Conservation (phyloP, 2,797 vertebrate species). For the Gallinago stenura region DNA sequence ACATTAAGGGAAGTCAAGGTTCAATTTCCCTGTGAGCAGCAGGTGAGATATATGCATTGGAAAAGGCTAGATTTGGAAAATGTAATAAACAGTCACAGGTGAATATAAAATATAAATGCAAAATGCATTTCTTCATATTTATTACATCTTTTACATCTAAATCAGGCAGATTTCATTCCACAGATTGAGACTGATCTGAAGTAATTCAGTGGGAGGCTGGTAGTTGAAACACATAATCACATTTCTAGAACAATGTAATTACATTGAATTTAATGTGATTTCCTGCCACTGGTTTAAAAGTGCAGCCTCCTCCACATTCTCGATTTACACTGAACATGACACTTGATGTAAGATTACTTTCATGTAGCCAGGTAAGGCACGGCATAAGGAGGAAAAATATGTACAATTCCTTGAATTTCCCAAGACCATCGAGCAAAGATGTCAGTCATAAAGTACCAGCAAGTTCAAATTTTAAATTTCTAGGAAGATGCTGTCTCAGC, state of each 20-base stretch:
- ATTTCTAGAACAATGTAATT: constrained; percentile 67
- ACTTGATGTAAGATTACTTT: neutral
- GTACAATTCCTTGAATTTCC: neutral
- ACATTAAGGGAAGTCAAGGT: neutral
- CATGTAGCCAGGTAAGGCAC: neutral
- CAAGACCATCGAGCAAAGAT: neutral
- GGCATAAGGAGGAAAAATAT: neutral
- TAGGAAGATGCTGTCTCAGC: neutral
- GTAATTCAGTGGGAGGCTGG: constrained; percentile 61
- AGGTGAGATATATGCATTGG: neutral
- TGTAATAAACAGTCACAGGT: neutral
- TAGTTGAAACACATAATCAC: constrained; percentile 67
- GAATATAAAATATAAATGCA: constrained; percentile 64
- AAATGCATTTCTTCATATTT: constrained; percentile 57
- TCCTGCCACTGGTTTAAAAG: constrained; percentile 53
- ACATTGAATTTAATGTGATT: constrained; percentile 61
- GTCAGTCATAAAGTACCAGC: neutral
- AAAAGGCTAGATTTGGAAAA: neutral
- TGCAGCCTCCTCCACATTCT: constrained; percentile 43
- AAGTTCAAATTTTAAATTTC: neutral
- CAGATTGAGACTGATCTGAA: constrained; percentile 68
- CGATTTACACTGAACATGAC: constrained; percentile 36
- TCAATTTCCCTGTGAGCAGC: neutral
- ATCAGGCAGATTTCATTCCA: constrained; percentile 60
- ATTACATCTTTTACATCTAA: constrained; percentile 69